Conservation (phyloP, 2,797 vertebrate genomes). For the Poecile montanus region DNA sequence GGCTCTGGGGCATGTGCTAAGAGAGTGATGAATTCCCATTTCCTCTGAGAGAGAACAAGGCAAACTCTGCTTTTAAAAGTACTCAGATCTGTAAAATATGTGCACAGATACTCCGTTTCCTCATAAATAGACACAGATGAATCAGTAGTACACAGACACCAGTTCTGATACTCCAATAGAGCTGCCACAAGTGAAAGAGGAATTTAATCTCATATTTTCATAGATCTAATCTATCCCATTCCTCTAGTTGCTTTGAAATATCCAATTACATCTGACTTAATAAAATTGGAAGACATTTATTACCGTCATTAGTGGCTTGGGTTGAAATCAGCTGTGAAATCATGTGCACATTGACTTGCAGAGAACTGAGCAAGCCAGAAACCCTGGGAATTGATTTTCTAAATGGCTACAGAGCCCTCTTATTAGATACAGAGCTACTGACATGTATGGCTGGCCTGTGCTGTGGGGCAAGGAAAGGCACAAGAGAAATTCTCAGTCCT, state of each 20-base stretch:
- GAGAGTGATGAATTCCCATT: neutral
- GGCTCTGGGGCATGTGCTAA: neutral
- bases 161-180: neutral
- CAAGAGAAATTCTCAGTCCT: neutral
- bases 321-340: conserved; percentile 26
- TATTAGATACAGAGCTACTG: fast-evolving
- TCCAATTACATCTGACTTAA: neutral
- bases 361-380: neutral
- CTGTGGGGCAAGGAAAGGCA: neutral
- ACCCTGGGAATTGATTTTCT: neutral
- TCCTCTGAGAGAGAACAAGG: neutral
- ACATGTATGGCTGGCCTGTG: fast-evolving
- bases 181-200: neutral
- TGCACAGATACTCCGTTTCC: neutral
- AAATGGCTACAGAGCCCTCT: neutral
- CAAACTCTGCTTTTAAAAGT: conserved; percentile 56
- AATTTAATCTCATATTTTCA: neutral
- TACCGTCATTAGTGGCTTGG: conserved; percentile 1
- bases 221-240: neutral
- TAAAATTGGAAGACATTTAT: neutral
- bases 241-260: conserved; percentile 10
- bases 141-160: neutral
- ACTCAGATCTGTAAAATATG: neutral
- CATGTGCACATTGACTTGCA: neutral
- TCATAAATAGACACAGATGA: neutral